Base-by-base conservation (phyloP, 2,113 vertebrate genomes). In the Marcusenius ussheri region DNA sequence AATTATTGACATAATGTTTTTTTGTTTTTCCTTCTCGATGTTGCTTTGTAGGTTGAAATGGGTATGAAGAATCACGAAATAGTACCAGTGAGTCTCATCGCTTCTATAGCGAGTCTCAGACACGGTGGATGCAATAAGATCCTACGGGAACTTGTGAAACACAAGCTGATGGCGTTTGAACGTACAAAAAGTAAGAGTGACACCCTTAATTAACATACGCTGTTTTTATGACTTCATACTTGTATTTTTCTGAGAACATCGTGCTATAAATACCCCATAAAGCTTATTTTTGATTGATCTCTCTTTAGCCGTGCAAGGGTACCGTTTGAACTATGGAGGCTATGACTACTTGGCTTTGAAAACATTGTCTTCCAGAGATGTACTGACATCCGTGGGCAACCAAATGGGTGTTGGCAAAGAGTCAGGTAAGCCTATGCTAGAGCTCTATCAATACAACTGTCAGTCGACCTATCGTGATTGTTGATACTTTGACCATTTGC, bases 41-140 rank as follows among this genome's bases (percentile, higher is more conserved):
- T 66, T 35, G 8, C 45, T 49, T 92, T 94, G n/a, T 91, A 99
- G 98, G 97, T 99, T 92, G 98, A 99, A 95, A 99, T 99, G 98
- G 98, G 98, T 46, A 99, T 99, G 98, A 99, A 99, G 94, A 99
- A 99, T 94, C 98, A 99, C 91, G 98, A 99, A 94, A 97, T 99
- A 39, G 98, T 99, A 86, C 98, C 98, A 53, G 95, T 97, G 85
- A 98, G 97, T 94, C 96, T 99, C 74, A 93, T 98, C 89, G 96
- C 98, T 45, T 98, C 98, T 19, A 99, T 99, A 91, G 98, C 98
- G n/a, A 98, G 95, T 91, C 97, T 99, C 90, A 99, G 96, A 94
- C 98, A 99, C 0, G 98, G 98, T 2, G 98, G 98, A 83, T 98
- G 97, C 93, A 99, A 98, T 93, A 99, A 99, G 94, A 91, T 98